Conservation (phyloP, 2,113 vertebrate genomes). For the Otus sunia region DNA sequence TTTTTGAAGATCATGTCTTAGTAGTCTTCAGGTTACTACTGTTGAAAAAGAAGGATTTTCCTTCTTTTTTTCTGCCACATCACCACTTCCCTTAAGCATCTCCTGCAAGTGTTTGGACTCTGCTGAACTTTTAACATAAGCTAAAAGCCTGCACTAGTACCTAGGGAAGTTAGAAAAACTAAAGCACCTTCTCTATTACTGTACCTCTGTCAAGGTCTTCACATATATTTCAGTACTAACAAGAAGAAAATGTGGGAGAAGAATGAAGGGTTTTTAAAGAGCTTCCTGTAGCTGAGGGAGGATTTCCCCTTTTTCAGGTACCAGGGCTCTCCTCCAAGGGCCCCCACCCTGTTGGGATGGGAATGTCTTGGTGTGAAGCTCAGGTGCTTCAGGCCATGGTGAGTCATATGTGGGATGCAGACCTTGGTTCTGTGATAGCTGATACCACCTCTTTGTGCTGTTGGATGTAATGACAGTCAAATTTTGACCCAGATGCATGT, state of each 20-base stretch:
- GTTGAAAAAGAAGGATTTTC: fast-evolving
- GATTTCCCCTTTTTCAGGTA: not conserved
- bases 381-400: not conserved
- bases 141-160: not conserved
- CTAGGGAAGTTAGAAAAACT: not conserved
- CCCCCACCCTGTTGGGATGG: not conserved
- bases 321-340: not conserved
- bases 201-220: not conserved
- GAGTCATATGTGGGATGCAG: not conserved
- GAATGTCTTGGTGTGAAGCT: not conserved
- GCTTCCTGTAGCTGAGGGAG: not conserved
- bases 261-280: not conserved
- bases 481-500: slow-evolving; percentile 56
- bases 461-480: slow-evolving; percentile 17
- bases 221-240: not conserved
- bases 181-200: not conserved
- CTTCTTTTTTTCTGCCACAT: not conserved
- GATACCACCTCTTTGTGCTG: not conserved
- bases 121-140: not conserved
- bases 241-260: not conserved
- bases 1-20: not conserved
- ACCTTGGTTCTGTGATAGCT: not conserved
- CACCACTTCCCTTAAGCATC: not conserved
- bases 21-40: not conserved
- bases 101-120: not conserved